Base-by-base conservation (phyloP, 2,113 vertebrate species). In the Spheniscus mendiculus region DNA sequence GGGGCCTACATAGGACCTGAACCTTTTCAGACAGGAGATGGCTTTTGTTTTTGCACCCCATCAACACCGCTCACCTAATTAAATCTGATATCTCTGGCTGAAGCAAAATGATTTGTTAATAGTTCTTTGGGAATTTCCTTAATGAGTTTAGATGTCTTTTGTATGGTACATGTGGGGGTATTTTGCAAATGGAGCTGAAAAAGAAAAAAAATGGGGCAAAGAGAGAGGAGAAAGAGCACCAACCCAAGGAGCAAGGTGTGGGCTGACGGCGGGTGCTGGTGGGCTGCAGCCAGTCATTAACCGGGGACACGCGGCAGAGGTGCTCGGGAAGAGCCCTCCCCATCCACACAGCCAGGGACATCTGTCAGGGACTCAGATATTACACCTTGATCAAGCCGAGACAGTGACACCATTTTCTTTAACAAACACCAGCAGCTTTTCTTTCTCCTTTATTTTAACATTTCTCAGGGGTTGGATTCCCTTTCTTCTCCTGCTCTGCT, bases 101-200 rank as follows among this genome's bases (percentile, higher is more conserved):
- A 98, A 99, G 98, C 98, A 99, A 99, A 99, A 98, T 98, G 97
- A 98, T 99, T 99, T 98, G 98, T 99, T 99, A 99, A 99, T 99
- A 99, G 98, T 99, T 99, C 98, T 99, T 99, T 98, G 98, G 97
- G 98, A 99, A 99, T 99, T 98, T 99, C 98, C 99, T 99, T 99
- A 99, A 99, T 99, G 99, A 99, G 99, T 99, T 99, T 99, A 98
- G 97, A 98, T 99, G 98, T 98, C 98, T 99, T 99, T 99, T 99
- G 99, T 99, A 98, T 97, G 95, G 97, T 98, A 96, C 96, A 98
- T 98, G 98, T 98, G 93, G 97, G 95, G 97, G 97, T 91, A 98
- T 99, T 98, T 98, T 98, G 98, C 98, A 98, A 99, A 99, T 95
- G 98, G 98, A 97, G 96, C 95, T 97, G 97, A 76, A 96, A 69